phyloP scores from a whole-genome alignment of 2,113 vertebrate species.

The Dipodomys stephensi region DNA sequence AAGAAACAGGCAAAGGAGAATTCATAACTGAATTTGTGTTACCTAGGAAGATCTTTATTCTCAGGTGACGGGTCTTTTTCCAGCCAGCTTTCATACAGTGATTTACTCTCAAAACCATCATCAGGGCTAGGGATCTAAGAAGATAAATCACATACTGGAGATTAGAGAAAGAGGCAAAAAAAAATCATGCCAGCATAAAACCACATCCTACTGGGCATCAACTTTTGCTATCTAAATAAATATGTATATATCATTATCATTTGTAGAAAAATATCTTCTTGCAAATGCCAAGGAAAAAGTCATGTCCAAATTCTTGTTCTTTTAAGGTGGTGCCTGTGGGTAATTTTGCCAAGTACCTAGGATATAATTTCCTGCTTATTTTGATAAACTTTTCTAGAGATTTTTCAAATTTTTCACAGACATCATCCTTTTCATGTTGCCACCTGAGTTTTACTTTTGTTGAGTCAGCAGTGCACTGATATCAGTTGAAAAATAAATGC shows the following conservation, averaged over 20 bases:
- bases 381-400: conserved; percentile 8
- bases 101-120: conserved; percentile 91
- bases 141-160: conserved; percentile 54
- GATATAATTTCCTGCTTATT: neutral
- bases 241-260: conserved; percentile 44
- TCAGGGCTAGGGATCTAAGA: conserved; percentile 94
- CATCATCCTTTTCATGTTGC: neutral
- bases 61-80: conserved; percentile 92
- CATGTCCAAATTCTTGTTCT: neutral
- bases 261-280: neutral
- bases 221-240: neutral
- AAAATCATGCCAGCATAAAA: neutral
- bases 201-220: neutral
- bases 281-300: neutral
- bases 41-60: conserved; percentile 91
- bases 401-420: neutral
- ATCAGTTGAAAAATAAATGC: conserved; percentile 16
- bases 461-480: neutral
- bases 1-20: neutral
- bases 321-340: neutral
- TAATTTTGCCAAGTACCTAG: neutral
- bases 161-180: neutral
- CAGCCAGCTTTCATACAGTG: conserved; percentile 96
- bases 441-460: conserved; percentile 1
- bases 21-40: neutral